Conservation (phyloP, 1,140 invertebrate species). For the Drosophila gunungcola region DNA sequence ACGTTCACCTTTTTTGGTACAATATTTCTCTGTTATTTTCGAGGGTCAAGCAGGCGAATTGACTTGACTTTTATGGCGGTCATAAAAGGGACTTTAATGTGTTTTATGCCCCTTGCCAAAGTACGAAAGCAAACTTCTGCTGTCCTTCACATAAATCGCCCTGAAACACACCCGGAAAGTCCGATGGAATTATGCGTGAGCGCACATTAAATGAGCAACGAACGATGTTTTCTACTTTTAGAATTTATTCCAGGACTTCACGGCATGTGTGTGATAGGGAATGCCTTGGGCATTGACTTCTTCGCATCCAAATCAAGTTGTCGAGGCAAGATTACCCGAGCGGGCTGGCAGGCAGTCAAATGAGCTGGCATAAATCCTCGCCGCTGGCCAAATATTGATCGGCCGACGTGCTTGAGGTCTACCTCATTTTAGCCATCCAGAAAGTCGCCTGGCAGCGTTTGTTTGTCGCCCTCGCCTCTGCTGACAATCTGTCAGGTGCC, state of each 20-base stretch:
- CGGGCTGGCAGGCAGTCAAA: conserved; percentile 49
- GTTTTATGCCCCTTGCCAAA: conserved; percentile 59
- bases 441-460: conserved; percentile 45
- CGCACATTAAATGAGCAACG: conserved; percentile 49
- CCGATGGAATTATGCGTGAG: conserved; percentile 66
- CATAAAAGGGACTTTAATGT: conserved; percentile 77
- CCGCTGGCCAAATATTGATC: conserved; percentile 55
- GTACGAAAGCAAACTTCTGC: conserved; percentile 42
- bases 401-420: conserved; percentile 12
- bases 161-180: conserved; percentile 38
- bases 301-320: conserved; percentile 67
- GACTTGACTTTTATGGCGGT: conserved; percentile 76
- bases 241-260: conserved; percentile 45
- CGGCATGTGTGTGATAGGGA: conserved; percentile 9
- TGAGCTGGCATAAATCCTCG: conserved; percentile 72
- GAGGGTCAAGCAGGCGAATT: conserved; percentile 56
- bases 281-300: conserved; percentile 30
- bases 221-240: conserved; percentile 46
- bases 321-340: conserved; percentile 23
- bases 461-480: conserved; percentile 51
- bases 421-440: conserved; percentile 4
- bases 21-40: conserved; percentile 26
- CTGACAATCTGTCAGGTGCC: conserved; percentile 69
- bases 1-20: conserved; percentile 39
- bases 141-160: conserved; percentile 69